Conservation (phyloP, 2,797 vertebrate species). For the Intellagama lesueurii region DNA sequence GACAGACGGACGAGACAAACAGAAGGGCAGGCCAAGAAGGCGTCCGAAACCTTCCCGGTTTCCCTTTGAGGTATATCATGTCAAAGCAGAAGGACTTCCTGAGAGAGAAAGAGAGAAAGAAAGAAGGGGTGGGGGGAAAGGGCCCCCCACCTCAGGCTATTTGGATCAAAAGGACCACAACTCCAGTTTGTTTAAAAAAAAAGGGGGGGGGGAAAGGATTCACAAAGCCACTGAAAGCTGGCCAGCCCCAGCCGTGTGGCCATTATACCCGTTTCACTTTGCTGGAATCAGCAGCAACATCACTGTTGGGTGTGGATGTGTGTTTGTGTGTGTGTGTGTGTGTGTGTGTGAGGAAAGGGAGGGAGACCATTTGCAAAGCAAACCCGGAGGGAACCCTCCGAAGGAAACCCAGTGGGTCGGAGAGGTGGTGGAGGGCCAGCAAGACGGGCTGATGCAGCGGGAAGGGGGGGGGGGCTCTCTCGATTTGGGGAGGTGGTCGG, state of each 20-base stretch:
- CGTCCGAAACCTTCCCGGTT: slow-evolving; percentile 58
- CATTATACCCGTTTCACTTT: slow-evolving; percentile 74
- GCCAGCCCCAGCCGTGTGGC: slow-evolving; percentile 69
- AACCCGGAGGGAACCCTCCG: neutral
- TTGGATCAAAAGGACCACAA: slow-evolving; percentile 38
- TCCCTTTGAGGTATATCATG: slow-evolving; percentile 68
- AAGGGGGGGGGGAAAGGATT: neutral
- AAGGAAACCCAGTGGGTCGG: neutral
- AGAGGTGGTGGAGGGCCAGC: neutral
- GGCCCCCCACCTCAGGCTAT: neutral
- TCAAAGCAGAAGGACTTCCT: slow-evolving; percentile 69
- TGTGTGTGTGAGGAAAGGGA: too few species aligned
- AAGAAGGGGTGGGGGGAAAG: neutral
- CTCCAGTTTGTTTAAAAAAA: slow-evolving; percentile 39
- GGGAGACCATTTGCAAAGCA: slow-evolving; percentile 40
- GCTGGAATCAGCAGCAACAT: slow-evolving; percentile 51
- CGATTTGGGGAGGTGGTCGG: neutral
- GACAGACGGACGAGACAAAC: slow-evolving; percentile 8
- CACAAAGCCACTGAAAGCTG: slow-evolving; percentile 49
- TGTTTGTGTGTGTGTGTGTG: neutral
- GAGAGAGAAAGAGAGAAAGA: slow-evolving; percentile 56
- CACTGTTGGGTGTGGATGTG: neutral
- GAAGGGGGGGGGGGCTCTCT: neutral
- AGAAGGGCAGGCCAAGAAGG: slow-evolving; percentile 27
- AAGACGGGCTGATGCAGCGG: neutral